A percentile compares a stretch with the other conserved stretches of the same genome.
Conservation (phyloP, 2,797 vertebrate species). For the Carcharodon carcharias region DNA sequence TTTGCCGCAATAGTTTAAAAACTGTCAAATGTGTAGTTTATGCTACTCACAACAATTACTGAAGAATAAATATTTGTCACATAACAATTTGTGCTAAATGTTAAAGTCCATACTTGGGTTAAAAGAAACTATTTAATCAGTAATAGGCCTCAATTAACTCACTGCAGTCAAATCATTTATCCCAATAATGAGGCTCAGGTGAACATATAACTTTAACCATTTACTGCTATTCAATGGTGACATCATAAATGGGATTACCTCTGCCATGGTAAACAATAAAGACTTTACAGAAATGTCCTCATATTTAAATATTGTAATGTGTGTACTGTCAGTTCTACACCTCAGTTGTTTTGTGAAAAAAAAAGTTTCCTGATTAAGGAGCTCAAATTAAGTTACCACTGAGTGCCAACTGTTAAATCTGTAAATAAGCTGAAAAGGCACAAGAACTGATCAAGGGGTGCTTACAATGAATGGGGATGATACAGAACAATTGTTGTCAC, state of each 20-base stretch:
- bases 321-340: not conserved
- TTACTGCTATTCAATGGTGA: not conserved
- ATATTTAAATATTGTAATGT: not conserved
- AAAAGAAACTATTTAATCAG: conserved; percentile 33
- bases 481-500: conserved; percentile 2
- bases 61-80: not conserved
- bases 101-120: not conserved
- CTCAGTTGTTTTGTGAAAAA: not conserved
- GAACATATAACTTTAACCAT: conserved; percentile 2
- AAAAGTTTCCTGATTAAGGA: not conserved
- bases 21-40: not conserved
- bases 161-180: conserved; percentile 24
- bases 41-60: not conserved
- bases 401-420: not conserved
- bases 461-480: not conserved
- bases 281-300: not conserved
- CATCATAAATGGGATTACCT: not conserved
- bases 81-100: not conserved
- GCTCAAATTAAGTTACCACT: not conserved
- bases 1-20: not conserved
- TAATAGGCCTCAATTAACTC: conserved; percentile 30
- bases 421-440: not conserved
- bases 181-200: conserved; percentile 26
- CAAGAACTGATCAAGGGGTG: conserved; percentile 7
- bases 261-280: not conserved